A percentile compares a stretch with the other conserved stretches of the same genome.
Conservation (phyloP, 2,113 vertebrate species). For the Aegypius monachus region DNA sequence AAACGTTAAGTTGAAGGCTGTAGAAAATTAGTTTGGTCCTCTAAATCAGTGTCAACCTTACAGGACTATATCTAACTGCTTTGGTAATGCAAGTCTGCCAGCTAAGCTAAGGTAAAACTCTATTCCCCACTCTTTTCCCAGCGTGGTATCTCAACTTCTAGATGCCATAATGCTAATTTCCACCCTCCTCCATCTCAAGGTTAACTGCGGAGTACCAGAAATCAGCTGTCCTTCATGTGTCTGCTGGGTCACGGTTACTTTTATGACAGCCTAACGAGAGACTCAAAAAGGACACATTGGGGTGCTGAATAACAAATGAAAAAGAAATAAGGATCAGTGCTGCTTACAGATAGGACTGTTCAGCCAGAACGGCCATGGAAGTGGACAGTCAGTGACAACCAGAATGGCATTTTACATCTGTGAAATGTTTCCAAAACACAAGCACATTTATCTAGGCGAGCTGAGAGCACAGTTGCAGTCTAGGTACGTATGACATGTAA, state of each 20-base stretch:
- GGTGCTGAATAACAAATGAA: background rate
- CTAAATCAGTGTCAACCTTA: background rate
- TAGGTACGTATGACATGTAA: fast-evolving
- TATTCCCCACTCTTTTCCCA: background rate
- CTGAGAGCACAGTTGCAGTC: background rate
- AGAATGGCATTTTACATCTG: background rate
- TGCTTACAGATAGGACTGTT: background rate
- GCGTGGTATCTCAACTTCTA: background rate
- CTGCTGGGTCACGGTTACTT: background rate
- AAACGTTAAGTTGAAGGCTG: background rate
- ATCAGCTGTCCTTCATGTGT: background rate
- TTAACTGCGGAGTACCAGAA: background rate
- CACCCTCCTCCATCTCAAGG: background rate
- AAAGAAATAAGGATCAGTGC: background rate
- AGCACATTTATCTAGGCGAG: background rate
- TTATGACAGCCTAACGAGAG: background rate
- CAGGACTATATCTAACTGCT: background rate
- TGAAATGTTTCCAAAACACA: background rate
- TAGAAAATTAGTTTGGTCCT: background rate
- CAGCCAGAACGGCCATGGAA: background rate
- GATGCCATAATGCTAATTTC: background rate
- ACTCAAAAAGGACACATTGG: background rate
- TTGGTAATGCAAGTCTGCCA: background rate
- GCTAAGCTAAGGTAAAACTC: background rate
- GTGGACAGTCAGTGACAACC: background rate